Evolutionary conservation across 2,113 vertebrate species (phyloP).

Genomic region (Alethe castanea): DNA sequence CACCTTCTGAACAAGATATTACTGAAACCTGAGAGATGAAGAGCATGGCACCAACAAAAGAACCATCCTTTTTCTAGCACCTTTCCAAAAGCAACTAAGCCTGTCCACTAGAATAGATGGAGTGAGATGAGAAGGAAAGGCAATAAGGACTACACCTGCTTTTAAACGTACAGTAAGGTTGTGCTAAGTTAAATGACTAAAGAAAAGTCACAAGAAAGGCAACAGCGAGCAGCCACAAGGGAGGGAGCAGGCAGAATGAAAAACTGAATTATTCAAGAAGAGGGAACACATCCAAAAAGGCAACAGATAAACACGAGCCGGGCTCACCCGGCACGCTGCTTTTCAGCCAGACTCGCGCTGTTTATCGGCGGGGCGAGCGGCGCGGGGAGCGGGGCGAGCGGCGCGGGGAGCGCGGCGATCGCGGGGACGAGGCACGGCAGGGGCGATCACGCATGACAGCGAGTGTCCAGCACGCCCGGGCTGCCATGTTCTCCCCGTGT

Average conservation of each 20-base stretch:
- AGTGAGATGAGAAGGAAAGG: background rate
- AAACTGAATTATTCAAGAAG: background rate
- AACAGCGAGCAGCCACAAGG: background rate
- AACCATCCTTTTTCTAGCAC: background rate
- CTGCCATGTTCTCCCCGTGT: slow-evolving; percentile 50
- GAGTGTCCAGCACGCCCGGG: background rate
- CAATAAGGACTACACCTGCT: background rate
- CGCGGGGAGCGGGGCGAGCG: background rate
- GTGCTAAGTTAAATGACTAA: background rate
- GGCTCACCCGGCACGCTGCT: background rate
- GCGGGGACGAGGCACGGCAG: background rate
- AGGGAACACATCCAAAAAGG: background rate
- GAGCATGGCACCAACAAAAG: background rate
- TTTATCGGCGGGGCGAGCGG: background rate
- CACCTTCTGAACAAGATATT: background rate
- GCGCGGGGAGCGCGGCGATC: background rate
- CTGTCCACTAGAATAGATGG: accelerated
- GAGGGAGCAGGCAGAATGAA: background rate
- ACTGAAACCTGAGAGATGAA: background rate
- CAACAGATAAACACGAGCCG: accelerated
- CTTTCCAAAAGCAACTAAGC: background rate
- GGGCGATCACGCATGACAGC: slow-evolving; percentile 27
- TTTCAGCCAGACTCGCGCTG: accelerated
- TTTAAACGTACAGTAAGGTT: background rate
- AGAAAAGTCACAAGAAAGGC: background rate